Conservation (phyloP, 2,888 invertebrate genomes). For the Tyria jacobaeae region DNA sequence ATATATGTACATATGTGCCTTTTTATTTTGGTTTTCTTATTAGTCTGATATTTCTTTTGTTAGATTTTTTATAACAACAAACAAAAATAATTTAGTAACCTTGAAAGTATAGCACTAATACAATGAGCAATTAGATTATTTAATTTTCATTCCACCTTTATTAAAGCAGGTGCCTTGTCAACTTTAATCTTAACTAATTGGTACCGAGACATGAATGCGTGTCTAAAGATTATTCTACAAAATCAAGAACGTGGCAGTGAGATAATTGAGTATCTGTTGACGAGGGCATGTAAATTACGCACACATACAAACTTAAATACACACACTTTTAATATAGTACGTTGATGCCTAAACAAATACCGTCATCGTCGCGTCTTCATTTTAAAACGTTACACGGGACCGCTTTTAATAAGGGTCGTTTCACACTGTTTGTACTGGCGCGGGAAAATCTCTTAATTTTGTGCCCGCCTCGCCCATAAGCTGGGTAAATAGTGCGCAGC, state of each 20-base stretch:
- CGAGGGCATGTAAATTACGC: conserved; percentile 28
- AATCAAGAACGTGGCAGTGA: conserved; percentile 6
- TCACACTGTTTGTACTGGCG: conserved; percentile 70
- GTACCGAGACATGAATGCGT: neutral
- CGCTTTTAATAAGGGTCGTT: conserved; percentile 76
- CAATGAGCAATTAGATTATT: neutral
- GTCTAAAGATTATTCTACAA: neutral
- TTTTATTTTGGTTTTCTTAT: too few relatives aligned
- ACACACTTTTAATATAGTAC: conserved; percentile 43
- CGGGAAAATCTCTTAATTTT: conserved; percentile 80
- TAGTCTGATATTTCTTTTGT: neutral
- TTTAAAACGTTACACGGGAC: conserved; percentile 66
- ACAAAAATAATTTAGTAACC: neutral
- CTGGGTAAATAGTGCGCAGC: conserved; percentile 65
- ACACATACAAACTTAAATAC: conserved; percentile 24
- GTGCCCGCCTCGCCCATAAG: conserved; percentile 61
- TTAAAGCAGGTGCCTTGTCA: conserved; percentile 5
- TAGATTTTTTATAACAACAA: too few relatives aligned
- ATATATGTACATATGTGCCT: too few relatives aligned
- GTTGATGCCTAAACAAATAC: conserved; percentile 57
- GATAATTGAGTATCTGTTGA: conserved; percentile 36
- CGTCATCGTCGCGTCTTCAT: conserved; percentile 62
- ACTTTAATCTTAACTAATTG: conserved; percentile 19
- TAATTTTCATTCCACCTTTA: neutral
- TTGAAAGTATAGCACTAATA: neutral